phyloP scores from a whole-genome alignment of 2,797 vertebrate genomes.

The Simalia tracyae region DNA sequence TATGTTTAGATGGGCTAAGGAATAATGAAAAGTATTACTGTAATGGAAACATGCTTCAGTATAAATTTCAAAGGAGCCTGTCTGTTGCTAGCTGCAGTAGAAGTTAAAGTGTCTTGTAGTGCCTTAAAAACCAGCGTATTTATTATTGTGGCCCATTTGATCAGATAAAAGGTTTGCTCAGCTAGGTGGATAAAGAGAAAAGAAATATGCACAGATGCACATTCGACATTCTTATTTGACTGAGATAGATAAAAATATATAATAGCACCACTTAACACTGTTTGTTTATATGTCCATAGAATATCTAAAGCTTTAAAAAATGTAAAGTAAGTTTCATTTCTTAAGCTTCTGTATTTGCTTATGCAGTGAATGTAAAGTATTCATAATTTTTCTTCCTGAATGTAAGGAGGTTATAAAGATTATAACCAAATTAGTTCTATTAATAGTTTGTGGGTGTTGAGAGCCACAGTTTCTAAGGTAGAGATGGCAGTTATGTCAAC shows the following conservation, averaged over 20 bases:
- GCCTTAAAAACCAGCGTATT: neutral
- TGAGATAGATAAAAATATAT: neutral
- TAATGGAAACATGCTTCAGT: neutral
- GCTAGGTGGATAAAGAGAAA: neutral
- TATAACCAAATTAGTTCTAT: neutral
- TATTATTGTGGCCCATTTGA: neutral
- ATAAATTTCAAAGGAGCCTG: neutral
- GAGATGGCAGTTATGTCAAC: neutral
- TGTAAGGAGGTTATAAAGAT: neutral
- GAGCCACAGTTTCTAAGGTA: neutral
- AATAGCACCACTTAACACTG: neutral
- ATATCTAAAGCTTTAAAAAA: neutral
- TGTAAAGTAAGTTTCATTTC: neutral
- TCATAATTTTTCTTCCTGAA: neutral
- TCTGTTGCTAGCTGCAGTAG: neutral
- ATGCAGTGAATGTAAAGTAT: neutral
- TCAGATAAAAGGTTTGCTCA: neutral
- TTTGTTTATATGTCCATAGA: neutral
- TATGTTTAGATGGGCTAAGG: neutral
- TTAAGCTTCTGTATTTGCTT: neutral
- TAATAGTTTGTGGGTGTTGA: neutral
- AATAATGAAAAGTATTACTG: neutral
- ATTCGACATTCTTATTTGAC: neutral
- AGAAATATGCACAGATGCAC: neutral
- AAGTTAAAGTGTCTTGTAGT: neutral